Base-by-base conservation (phyloP, 2,797 vertebrate species). In the Acanthis flammea region DNA sequence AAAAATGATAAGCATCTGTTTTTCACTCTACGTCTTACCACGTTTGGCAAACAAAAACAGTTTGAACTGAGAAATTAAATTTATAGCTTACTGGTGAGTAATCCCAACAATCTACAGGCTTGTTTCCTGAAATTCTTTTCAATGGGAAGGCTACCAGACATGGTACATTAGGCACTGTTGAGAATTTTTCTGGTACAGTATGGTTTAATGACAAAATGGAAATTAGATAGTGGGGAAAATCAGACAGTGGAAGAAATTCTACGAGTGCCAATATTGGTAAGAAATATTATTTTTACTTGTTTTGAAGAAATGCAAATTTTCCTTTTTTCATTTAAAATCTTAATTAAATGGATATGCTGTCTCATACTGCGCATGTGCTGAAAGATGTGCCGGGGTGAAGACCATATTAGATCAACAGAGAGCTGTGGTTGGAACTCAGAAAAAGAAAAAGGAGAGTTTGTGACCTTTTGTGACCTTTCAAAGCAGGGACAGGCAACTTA, bases 31-130 rank as follows among this genome's bases (percentile, higher is more conserved):
- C 28, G 9, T 84, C 27, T 94, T 96, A 39, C 27, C 53, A 77
- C 19, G 10, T 95, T 95, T 90, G 66, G 45, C 41, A 82, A 96
- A 62, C n/a, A 68, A 86, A 88, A 67, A 54, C 5, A 84, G 44
- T 68, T 96, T 90, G 80, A 95, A 92, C n/a, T 70, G 61, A 74
- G 90, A 91, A 95, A 86, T 72, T 80, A 57, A 92, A 88, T 94
- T 68, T 96, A 67, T 91, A 85, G 19, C 28, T 93, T 87, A 80
- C 28, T 93, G 27, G 60, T 73, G 4, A 75, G 25, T 55, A 66
- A 7, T 53, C 19, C 19, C 27, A 67, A 22, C 25, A 60, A 72
- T 77, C 19, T 78, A 41, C 7, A 48, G 9, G 3, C 9, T 54
- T 66, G 12, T 60, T 60, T 66, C 9, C 53, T 66, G 53, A 48